Evolutionary conservation across 1,140 invertebrate species (phyloP).

Genomic region (Ladona fulva): DNA sequence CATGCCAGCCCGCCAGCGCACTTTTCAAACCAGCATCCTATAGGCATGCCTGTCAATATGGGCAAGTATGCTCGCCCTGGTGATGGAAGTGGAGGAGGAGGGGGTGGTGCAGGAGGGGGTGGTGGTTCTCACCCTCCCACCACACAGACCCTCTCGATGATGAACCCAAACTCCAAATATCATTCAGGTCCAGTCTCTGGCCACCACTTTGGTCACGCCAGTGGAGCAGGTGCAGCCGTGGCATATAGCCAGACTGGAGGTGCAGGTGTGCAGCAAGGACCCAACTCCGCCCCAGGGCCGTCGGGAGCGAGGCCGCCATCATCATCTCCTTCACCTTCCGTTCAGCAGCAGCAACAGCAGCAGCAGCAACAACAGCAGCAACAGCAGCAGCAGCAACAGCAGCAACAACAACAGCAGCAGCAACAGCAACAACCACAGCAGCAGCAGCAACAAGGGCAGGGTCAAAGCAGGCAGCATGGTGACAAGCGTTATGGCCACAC

Average conservation of each 20-base stretch:
- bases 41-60: constrained; percentile 63
- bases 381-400: no score
- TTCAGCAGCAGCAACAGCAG: constrained; percentile 16
- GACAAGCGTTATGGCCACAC: constrained; percentile 17
- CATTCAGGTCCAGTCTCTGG: constrained; percentile 12
- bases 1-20: constrained; percentile 38
- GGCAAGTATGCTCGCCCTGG: constrained; percentile 27
- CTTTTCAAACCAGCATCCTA: constrained; percentile 45
- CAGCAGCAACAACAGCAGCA: no score
- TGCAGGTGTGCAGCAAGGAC: background rate
- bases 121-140: constrained; percentile 7
- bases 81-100: constrained; percentile 10
- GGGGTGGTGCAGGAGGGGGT: background rate
- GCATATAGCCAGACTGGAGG: constrained; percentile 4
- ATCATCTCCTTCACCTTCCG: constrained; percentile 16
- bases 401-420: background rate
- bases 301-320: background rate
- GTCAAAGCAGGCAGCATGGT: constrained; percentile 14
- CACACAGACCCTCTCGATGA: constrained; percentile 12
- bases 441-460: constrained; percentile 11
- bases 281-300: background rate
- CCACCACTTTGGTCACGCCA: constrained; percentile 8
- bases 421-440: constrained; percentile 17
- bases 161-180: constrained; percentile 15
- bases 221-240: background rate